These are phyloP conservation scores for Dendrophyllia cribrosa DNA, from an alignment of 64 coral and sea anemone genomes.

Conservation along the genomic window DNA sequence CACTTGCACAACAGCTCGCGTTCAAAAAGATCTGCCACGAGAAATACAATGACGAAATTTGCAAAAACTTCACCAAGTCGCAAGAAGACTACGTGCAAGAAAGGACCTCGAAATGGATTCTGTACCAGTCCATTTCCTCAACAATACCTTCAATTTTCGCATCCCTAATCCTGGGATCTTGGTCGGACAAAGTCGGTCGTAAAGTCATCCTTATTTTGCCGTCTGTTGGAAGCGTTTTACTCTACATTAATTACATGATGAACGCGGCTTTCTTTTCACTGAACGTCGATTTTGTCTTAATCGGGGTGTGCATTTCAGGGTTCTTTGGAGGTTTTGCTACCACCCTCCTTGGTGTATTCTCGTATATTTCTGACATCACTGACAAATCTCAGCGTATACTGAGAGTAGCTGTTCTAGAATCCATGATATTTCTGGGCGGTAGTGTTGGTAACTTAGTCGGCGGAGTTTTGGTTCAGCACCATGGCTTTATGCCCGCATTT, in stretches of 20 bases:
- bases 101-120: constrained; percentile 87
- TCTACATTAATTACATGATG: constrained; percentile 70
- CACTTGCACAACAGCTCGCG: constrained; percentile 81
- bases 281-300: constrained; percentile 66
- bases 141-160: constrained; percentile 79
- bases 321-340: constrained; percentile 95
- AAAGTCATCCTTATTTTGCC: constrained; percentile 80
- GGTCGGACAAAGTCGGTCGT: constrained; percentile 94
- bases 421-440: constrained; percentile 95
- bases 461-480: constrained; percentile 78
- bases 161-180: constrained; percentile 84
- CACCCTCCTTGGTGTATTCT: constrained; percentile 74
- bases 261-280: constrained; percentile 82
- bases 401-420: constrained; percentile 84
- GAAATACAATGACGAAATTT: constrained; percentile 64
- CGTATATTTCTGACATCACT: constrained; percentile 92
- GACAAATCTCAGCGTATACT: constrained; percentile 76
- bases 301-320: constrained; percentile 85
- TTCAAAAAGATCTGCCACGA: constrained; percentile 83
- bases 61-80: constrained; percentile 65
- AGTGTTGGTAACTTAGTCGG: constrained; percentile 73
- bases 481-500: constrained; percentile 85
- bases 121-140: constrained; percentile 77
- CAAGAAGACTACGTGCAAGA: constrained; percentile 65
- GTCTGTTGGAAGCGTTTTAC: constrained; percentile 54